Evolutionary conservation across 2,113 vertebrate genomes (phyloP).

Genomic region (Hypanus sabinus): DNA sequence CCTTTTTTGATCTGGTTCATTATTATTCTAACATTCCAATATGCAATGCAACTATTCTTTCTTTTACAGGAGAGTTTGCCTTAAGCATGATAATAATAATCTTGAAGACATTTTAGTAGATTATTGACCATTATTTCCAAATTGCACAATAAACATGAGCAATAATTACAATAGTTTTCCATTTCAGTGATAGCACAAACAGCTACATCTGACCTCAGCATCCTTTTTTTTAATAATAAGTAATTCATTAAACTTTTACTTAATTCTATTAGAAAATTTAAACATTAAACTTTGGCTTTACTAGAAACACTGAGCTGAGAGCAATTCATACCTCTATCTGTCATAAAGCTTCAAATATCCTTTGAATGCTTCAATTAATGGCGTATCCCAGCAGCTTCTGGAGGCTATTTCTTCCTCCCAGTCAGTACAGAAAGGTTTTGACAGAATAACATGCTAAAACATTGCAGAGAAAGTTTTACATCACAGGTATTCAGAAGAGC

Average conservation of each 20-base stretch:
- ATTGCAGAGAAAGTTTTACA: too few species aligned
- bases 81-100: not conserved
- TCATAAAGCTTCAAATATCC: too few species aligned
- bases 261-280: too few species aligned
- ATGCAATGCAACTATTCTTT: not conserved
- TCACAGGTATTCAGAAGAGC: too few species aligned
- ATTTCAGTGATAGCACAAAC: not conserved
- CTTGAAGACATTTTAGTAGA: not conserved
- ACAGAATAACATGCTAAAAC: too few species aligned
- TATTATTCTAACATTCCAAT: not conserved
- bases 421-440: too few species aligned
- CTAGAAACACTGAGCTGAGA: too few species aligned
- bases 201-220: not conserved
- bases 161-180: constrained; percentile 23
- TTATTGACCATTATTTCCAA: not conserved
- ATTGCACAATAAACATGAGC: not conserved
- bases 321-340: too few species aligned
- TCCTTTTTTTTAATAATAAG: not conserved
- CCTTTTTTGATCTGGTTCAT: not conserved
- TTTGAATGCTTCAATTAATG: too few species aligned
- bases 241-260: not conserved
- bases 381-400: too few species aligned
- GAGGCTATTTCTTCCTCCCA: too few species aligned
- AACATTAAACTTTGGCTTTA: too few species aligned
- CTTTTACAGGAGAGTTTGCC: not conserved